Evolutionary conservation across 2,113 vertebrate genomes (phyloP), one percentile per base, ranked within the genome.

Genomic region (Sylvilagus bachmani): DNA sequence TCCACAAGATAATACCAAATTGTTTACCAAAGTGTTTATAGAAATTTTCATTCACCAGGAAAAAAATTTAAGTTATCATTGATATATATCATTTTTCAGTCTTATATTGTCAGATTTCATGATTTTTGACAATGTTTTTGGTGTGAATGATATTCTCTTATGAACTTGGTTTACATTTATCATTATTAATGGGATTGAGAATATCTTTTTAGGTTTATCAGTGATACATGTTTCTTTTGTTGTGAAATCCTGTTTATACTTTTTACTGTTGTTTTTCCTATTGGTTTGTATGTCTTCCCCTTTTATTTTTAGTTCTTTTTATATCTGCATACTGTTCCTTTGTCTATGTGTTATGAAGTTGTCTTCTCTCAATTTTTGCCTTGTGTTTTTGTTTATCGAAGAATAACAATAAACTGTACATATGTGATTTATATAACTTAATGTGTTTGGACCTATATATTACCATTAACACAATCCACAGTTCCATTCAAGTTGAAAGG

Each of bases 331-430:
- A 80, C 29, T 78, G 16, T 85, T 75, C 29, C n/a, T 92, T 86
- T 86, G n/a, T 24, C 16, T 82, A 10, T 75, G 5, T 82, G 53
- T 70, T 81, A 38, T 71, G 55, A 86, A 86, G 55, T 58, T 58
- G 70, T 55, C 14, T 75, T 75, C 38, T 87, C 14, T 87, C 22
- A 89, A 49, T 82, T 81, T 82, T 21, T 55, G 10, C 44, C n/a
- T 75, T 89, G 7, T 86, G n/a, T 29, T 73, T 92, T 86, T 17
- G 22, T 33, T 64, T 92, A 82, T 66, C 86, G 53, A 82, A 29
- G 4, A 53, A 12, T 62, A 89, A 29, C 49, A 82, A 83, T 31
- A 69, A 77, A 58, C 7, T 36, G 1, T 1, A 13, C 29, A 36
- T 86, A 58, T 33, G 67, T 81, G 38, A 80, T 38, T 5, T 67